Conservation (phyloP, 2,797 vertebrate species). For the Cyclopterus lumpus region DNA sequence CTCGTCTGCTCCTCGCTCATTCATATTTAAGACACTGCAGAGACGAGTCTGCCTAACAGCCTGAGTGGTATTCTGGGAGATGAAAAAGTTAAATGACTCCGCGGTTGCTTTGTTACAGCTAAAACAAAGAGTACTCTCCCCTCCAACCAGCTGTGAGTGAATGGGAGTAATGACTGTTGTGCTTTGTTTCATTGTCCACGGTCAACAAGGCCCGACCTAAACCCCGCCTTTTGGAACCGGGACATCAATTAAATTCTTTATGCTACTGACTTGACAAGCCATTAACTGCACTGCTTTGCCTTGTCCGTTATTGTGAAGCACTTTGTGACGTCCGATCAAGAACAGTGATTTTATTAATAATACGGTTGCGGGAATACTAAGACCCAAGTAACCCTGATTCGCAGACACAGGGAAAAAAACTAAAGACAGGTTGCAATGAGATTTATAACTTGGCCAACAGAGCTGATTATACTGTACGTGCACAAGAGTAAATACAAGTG, state of each 20-base stretch:
- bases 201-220: slow-evolving; percentile 20
- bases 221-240: slow-evolving; percentile 18
- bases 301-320: not conserved
- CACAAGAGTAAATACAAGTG: not conserved
- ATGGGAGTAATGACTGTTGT: slow-evolving; percentile 41
- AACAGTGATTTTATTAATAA: not conserved
- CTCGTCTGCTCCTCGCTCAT: slow-evolving; percentile 55
- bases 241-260: slow-evolving; percentile 19
- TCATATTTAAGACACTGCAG: slow-evolving; percentile 72
- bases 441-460: no score
- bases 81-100: slow-evolving; percentile 42
- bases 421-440: no score
- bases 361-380: not conserved
- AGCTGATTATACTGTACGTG: not conserved
- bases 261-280: slow-evolving; percentile 21
- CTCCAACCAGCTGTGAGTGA: slow-evolving; percentile 51
- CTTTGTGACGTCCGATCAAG: not conserved
- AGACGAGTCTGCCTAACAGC: slow-evolving; percentile 61
- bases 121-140: slow-evolving; percentile 45
- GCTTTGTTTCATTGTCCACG: slow-evolving; percentile 28
- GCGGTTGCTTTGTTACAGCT: slow-evolving; percentile 48
- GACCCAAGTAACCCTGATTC: not conserved
- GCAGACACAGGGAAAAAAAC: no score
- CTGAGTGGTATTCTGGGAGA: slow-evolving; percentile 58
- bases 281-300: not conserved